A percentile compares a stretch with the other conserved stretches of the same genome.
These are phyloP conservation scores for Antidorcas marsupialis DNA, from an alignment of 2,113 vertebrate species.

Conservation along the genomic window DNA sequence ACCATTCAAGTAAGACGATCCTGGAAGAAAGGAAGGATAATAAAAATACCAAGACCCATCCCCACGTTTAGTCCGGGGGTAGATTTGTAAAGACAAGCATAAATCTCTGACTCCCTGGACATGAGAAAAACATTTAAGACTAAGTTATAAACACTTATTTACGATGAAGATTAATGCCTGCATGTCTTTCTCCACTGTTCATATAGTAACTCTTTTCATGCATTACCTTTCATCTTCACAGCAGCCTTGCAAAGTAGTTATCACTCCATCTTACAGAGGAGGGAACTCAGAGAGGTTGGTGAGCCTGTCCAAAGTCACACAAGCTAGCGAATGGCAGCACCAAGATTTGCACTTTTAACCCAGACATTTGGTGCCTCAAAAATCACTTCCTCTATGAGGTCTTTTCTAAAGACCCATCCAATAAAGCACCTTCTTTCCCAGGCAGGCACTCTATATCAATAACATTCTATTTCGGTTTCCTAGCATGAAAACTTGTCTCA, in stretches of 20 bases:
- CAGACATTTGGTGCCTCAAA: background rate
- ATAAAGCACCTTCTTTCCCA: background rate
- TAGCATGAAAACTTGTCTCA: background rate
- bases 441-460: background rate
- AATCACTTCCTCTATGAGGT: background rate
- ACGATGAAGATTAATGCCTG: background rate
- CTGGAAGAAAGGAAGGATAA: background rate
- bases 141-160: background rate
- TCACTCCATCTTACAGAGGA: background rate
- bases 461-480: background rate
- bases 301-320: background rate
- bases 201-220: background rate
- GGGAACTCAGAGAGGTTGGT: background rate
- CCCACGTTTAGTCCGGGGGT: background rate
- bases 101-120: slow-evolving; percentile 14
- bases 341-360: background rate
- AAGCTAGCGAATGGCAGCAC: background rate
- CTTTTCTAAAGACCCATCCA: background rate
- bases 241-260: background rate
- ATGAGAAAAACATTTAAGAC: background rate
- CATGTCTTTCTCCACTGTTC: background rate
- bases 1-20: background rate
- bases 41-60: background rate
- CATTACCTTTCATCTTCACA: background rate
- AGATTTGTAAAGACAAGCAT: background rate